Evolutionary conservation across 2,888 invertebrate species (phyloP).

Genomic region (Pristionchus arcanus): DNA sequence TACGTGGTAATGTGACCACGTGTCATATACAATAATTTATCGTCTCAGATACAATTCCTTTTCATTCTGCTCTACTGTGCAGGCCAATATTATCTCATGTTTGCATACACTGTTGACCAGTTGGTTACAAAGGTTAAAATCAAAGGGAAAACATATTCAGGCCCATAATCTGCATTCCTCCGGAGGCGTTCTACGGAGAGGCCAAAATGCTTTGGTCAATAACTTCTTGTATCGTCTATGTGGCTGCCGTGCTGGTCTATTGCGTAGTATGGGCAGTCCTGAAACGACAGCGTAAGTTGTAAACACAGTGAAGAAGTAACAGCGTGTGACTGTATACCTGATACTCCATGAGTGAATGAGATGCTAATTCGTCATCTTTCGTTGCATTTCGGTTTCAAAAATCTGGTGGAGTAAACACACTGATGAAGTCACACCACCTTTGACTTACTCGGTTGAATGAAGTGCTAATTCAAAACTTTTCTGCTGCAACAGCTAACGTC

Average conservation of each 20-base stretch:
- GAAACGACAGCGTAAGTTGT: background rate
- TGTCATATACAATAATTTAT: too few relatives aligned
- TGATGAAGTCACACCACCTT: background rate
- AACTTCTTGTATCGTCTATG: conserved; percentile 1
- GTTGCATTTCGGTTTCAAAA: too few relatives aligned
- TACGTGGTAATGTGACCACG: background rate
- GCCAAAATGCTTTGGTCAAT: conserved; percentile 44
- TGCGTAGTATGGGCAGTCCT: conserved; percentile 10
- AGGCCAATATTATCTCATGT: conserved; percentile 48
- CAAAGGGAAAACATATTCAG: background rate
- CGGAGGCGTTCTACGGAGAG: conserved; percentile 36
- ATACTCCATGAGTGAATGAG: too few relatives aligned
- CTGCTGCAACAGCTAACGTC: too few relatives aligned
- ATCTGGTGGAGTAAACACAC: background rate
- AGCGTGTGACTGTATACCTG: too few relatives aligned
- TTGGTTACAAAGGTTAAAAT: background rate
- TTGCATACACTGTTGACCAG: conserved; percentile 42
- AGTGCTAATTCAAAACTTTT: too few relatives aligned
- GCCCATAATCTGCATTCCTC: conserved; percentile 39
- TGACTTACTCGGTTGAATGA: too few relatives aligned
- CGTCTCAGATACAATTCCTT: background rate
- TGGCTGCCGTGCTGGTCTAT: conserved; percentile 5
- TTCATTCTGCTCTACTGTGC: background rate
- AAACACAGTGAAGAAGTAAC: background rate
- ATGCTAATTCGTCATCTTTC: too few relatives aligned